phyloP scores from a whole-genome alignment of 2,797 vertebrate species.

The Schizopygopsis malacanthus region DNA sequence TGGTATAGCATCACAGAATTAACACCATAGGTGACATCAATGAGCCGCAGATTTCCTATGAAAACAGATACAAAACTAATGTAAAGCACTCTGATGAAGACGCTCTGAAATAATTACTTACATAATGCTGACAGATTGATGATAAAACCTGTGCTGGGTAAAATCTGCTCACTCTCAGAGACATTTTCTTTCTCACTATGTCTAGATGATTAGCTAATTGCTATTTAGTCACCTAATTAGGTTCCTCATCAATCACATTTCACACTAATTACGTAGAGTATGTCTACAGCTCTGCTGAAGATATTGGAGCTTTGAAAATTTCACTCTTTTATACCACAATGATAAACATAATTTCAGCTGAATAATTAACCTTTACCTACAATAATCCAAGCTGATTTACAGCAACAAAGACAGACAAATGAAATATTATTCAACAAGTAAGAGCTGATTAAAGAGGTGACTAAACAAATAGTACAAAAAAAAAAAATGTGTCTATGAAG shows the following conservation, averaged over 20 bases:
- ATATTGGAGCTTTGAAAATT: slow-evolving; percentile 47
- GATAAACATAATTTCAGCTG: slow-evolving; percentile 28
- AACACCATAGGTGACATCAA: not conserved
- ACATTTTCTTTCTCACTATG: slow-evolving; percentile 47
- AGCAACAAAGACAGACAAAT: slow-evolving; percentile 49
- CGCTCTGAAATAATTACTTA: not conserved
- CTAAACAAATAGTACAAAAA: not conserved
- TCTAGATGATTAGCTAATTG: slow-evolving; percentile 46
- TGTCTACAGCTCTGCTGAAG: slow-evolving; percentile 41
- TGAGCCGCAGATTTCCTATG: not conserved
- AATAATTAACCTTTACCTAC: slow-evolving; percentile 54
- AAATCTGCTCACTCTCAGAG: slow-evolving; percentile 39
- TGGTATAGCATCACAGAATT: not conserved
- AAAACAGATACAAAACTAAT: not conserved
- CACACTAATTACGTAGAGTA: slow-evolving; percentile 54
- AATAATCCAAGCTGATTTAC: slow-evolving; percentile 49
- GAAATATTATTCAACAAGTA: slow-evolving; percentile 24
- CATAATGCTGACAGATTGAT: slow-evolving; percentile 28
- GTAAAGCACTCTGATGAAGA: not conserved
- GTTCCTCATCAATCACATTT: slow-evolving; percentile 57
- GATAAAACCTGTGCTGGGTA: slow-evolving; percentile 25
- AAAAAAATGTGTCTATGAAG: not conserved
- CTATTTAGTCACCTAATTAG: slow-evolving; percentile 60
- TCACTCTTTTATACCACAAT: slow-evolving; percentile 9
- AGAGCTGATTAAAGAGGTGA: slow-evolving; percentile 7